phyloP scores from a whole-genome alignment of 2,888 invertebrate species.

The Lasioglossum calceatum region DNA sequence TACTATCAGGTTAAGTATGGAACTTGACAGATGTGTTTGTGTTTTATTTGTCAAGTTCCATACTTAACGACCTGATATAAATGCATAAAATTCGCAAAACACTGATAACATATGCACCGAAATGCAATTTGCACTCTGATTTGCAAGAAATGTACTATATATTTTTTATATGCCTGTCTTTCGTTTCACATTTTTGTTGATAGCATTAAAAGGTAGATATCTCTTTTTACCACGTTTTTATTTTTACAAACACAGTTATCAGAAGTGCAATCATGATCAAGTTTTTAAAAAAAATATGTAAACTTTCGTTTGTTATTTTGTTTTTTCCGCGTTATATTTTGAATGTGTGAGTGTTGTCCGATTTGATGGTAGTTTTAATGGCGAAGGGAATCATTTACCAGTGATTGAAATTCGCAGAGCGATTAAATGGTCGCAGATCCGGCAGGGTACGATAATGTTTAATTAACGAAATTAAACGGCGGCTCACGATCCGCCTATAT shows the following conservation, averaged over 20 bases:
- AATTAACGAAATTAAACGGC: constrained; percentile 11
- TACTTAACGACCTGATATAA: too few species aligned
- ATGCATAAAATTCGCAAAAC: neutral
- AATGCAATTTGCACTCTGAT: too few species aligned
- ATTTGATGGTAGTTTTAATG: neutral
- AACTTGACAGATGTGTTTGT: too few species aligned
- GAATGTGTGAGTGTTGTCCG: neutral
- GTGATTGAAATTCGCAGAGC: neutral
- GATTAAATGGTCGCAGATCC: neutral
- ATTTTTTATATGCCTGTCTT: neutral
- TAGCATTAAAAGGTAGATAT: neutral
- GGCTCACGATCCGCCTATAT: constrained; percentile 9
- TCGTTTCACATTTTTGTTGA: neutral
- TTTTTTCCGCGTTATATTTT: neutral
- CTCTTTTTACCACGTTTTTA: too few species aligned
- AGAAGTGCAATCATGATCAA: neutral
- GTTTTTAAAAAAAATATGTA: neutral
- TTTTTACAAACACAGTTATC: too few species aligned
- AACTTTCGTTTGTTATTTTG: neutral
- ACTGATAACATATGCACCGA: neutral
- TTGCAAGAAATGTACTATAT: neutral
- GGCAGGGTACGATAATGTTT: neutral
- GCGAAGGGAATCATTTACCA: neutral
- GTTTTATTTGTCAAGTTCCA: too few species aligned
- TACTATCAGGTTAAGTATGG: too few species aligned